Evolutionary conservation across 1,140 invertebrate species (phyloP), one percentile per base, ranked within the genome.

Genomic region (Laupala kohalensis): DNA sequence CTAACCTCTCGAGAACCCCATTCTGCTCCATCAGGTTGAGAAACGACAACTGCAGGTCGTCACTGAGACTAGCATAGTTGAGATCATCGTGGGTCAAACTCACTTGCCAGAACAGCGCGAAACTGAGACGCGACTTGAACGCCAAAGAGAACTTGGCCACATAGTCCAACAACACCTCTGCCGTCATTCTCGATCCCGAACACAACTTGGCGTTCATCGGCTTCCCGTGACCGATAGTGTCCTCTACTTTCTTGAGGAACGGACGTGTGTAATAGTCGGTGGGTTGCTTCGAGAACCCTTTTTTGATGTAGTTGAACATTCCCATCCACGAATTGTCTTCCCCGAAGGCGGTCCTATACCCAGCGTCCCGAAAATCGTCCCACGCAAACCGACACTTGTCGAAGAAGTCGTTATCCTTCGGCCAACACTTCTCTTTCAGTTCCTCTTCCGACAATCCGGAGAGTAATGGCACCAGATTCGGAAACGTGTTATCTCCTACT

Each of bases 401-500:
- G 73, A 87, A 91, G 12, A 80, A 78, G 19, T 62, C 26, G 0
- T 74, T 75, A 0, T 75, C 72, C 2, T 76, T 77, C 0, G 83
- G 83, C 80, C 86, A 86, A 74, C 90, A 92, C 0, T 78, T 79
- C n/a, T 80, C 79, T 69, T 83, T 82, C 27, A 93, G 74, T 74
- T 89, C 90, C 2, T 80, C 78, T 24, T 84, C 83, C 37, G 79
- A 85, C 23, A 88, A 76, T 0, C 92, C 92, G 2, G 87, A 87
- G 0, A 94, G 78, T 9, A 91, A 80, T 0, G 92, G 86, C 0
- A 92, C 84, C 28, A 94, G 75, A 78, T 95, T 95, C 0, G 91
- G 91, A 77, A 90, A 94, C 0, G 92, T 93, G 76, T 94, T 93
- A 76, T 92, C 91, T 1, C 84, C 92, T 5, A n/a, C n/a, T n/a